phyloP scores from a whole-genome alignment of 1,140 invertebrate genomes.

The Drosophila kanapiae region DNA sequence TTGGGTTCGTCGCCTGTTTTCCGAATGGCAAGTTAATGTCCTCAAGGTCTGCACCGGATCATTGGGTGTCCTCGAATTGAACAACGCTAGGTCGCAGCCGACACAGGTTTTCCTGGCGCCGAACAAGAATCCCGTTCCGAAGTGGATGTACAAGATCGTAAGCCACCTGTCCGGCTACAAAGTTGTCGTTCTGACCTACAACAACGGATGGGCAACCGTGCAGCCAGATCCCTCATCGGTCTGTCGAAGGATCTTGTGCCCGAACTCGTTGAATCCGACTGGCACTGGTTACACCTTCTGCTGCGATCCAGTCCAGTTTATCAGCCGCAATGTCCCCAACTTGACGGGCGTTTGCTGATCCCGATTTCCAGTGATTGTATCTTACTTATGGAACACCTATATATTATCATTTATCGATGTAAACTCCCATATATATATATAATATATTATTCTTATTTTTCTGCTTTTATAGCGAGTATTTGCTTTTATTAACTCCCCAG shows the following conservation, averaged over 20 bases:
- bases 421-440: too few relatives aligned
- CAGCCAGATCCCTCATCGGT: not conserved
- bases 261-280: not conserved
- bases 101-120: not conserved
- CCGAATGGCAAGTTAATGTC: not conserved
- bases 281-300: conserved; percentile 8
- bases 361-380: not conserved
- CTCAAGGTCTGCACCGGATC: conserved; percentile 6
- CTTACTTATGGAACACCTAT: not conserved
- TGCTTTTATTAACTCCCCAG: conserved; percentile 2
- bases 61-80: not conserved
- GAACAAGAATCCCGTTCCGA: not conserved
- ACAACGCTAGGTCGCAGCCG: not conserved
- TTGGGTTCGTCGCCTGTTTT: not conserved
- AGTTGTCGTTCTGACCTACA: not conserved
- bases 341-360: not conserved
- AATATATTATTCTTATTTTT: too few relatives aligned
- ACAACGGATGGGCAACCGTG: not conserved
- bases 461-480: not conserved
- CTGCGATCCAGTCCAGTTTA: conserved; percentile 11
- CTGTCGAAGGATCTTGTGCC: not conserved
- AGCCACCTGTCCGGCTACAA: not conserved
- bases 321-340: not conserved
- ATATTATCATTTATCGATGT: too few relatives aligned
- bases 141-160: conserved; percentile 6